Evolutionary conservation across 2,113 vertebrate genomes (phyloP), one percentile per base, ranked within the genome.

Genomic region (Trochalopteron elliotii): DNA sequence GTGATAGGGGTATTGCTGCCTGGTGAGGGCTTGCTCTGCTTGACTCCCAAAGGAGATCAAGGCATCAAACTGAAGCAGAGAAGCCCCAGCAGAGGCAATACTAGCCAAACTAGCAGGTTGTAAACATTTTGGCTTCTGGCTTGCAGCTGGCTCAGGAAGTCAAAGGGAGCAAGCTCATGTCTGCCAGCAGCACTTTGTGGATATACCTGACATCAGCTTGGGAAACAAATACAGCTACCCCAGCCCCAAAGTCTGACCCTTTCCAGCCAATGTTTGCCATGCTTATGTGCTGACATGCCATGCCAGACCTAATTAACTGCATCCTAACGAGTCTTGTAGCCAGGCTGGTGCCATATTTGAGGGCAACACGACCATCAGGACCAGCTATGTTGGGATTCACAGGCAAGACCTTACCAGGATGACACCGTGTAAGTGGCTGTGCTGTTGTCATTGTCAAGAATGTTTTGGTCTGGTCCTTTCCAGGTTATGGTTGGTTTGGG

Each of bases 381-480:
- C 19, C 39, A 84, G 33, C n/a, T 37, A 1, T 6, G 21, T 18
- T 56, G 53, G 64, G 47, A 77, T 44, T 37, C 69, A 75, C 45
- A 50, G 60, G 60, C 5, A 27, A 27, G 22, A 57, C 16, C 90
- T 94, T 97, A 98, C 98, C 98, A 98, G 87, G 97, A 98, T 69
- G 98, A 97, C 87, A 98, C 74, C 0, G 96, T 96, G 92, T 98
- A 97, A 12, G 97, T 94, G 87, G 97, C 96, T 0, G 97, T 98
- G 97, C 98, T 98, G 94, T 97, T 99, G 97, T 98, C 99, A 50
- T 97, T 99, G 96, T 99, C 98, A 22, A 99, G 98, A 25, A 98
- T 97, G 94, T 97, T 99, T 96, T 99, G 99, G 94, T 99, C 99
- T 0, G 99, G 99, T 53, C 99, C 99, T 92, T 99, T 99, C 97